A percentile compares a stretch with the other conserved stretches of the same genome.
phyloP scores from a whole-genome alignment of 2,888 invertebrate genomes.

The Noctua pronuba region DNA sequence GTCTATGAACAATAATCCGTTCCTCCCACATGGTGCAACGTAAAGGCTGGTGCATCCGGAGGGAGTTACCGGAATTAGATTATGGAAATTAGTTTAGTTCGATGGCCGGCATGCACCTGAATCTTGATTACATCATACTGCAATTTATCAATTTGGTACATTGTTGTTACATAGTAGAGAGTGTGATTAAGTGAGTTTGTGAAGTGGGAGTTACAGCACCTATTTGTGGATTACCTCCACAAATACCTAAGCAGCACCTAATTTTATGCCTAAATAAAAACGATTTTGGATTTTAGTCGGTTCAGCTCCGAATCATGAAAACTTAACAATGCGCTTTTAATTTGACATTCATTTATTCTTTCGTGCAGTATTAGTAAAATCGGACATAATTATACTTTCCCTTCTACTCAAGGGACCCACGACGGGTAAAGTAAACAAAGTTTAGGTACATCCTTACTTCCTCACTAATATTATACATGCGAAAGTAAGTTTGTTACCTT shows the following conservation, averaged over 20 bases:
- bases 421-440: too few relatives aligned
- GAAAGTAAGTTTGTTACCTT: too few relatives aligned
- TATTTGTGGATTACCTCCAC: too few relatives aligned
- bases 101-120: slow-evolving; percentile 37
- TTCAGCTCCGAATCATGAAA: not conserved
- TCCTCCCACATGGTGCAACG: not conserved
- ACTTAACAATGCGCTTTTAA: not conserved
- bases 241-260: too few relatives aligned
- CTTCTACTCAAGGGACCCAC: not conserved
- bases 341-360: not conserved
- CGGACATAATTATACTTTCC: not conserved
- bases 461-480: too few relatives aligned
- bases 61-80: slow-evolving; percentile 45
- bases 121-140: slow-evolving; percentile 17
- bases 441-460: too few relatives aligned
- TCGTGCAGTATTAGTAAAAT: not conserved
- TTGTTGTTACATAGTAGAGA: not conserved
- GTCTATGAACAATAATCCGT: slow-evolving; percentile 6
- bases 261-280: not conserved
- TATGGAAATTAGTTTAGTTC: slow-evolving; percentile 60
- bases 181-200: not conserved
- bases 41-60: slow-evolving; percentile 11
- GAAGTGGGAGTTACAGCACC: too few relatives aligned
- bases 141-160: slow-evolving; percentile 43
- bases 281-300: not conserved